Evolutionary conservation across 2,797 vertebrate genomes (phyloP).

Genomic region (Diplodus puntazzo): DNA sequence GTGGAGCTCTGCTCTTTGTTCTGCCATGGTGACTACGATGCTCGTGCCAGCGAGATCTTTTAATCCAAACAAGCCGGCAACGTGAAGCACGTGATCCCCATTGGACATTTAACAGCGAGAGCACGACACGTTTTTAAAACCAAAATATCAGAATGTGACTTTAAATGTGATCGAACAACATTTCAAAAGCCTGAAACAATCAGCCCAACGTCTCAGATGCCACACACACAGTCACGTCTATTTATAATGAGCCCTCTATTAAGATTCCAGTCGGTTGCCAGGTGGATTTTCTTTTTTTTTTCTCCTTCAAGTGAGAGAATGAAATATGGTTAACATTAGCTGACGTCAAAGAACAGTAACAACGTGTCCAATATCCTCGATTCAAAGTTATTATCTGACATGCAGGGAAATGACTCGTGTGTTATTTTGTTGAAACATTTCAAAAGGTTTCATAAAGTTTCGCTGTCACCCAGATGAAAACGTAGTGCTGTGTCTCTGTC

Average conservation of each 20-base stretch:
- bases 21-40: background rate
- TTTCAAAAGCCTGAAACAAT: background rate
- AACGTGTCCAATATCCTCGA: background rate
- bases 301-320: background rate
- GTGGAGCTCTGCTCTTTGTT: conserved; percentile 8
- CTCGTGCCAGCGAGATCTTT: background rate
- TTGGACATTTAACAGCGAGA: background rate
- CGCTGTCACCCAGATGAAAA: conserved; percentile 12
- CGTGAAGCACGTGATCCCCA: background rate
- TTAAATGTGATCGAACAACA: background rate
- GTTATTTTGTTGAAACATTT: conserved; percentile 28
- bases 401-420: conserved; percentile 5
- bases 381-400: conserved; percentile 23
- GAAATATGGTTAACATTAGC: conserved; percentile 7
- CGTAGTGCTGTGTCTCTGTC: background rate
- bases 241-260: background rate
- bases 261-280: background rate
- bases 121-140: background rate
- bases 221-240: background rate
- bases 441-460: conserved; percentile 8
- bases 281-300: conserved; percentile 5
- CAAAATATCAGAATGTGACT: background rate
- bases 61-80: background rate
- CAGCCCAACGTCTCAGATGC: background rate
- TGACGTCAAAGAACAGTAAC: conserved; percentile 31